A percentile compares a stretch with the other conserved stretches of the same genome.
These are phyloP conservation scores for Drosophila navojoa DNA, from an alignment of 1,140 invertebrate genomes.

Conservation along the genomic window DNA sequence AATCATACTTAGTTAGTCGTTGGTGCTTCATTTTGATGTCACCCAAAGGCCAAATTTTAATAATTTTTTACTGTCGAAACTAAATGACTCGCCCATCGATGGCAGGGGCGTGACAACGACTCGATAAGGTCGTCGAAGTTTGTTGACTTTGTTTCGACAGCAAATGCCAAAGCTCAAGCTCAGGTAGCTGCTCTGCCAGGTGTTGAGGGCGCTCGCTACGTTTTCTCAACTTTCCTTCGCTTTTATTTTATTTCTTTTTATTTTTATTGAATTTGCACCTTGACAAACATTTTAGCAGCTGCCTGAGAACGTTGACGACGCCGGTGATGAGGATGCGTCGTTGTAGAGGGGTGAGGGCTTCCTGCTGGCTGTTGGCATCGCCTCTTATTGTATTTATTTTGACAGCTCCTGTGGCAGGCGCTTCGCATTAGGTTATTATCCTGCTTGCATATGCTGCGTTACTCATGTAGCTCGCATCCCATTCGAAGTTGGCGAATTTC, in stretches of 20 bases:
- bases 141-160: conserved; percentile 37
- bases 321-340: conserved; percentile 16
- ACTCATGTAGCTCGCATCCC: conserved; percentile 38
- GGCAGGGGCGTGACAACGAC: conserved; percentile 47
- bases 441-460: conserved; percentile 37
- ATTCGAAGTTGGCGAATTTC: conserved; percentile 10
- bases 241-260: conserved; percentile 10
- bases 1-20: not conserved
- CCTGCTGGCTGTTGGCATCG: not conserved
- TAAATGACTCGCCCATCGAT: conserved; percentile 48
- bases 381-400: conserved; percentile 49
- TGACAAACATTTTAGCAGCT: conserved; percentile 53
- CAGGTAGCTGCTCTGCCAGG: not conserved
- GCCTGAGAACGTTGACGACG: conserved; percentile 9
- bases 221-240: conserved; percentile 24
- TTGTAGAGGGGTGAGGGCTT: not conserved
- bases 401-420: conserved; percentile 32
- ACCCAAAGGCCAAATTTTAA: conserved; percentile 53
- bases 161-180: conserved; percentile 36
- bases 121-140: conserved; percentile 53
- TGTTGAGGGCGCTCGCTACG: conserved; percentile 8
- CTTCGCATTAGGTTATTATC: conserved; percentile 43
- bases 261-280: conserved; percentile 58
- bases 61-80: conserved; percentile 45
- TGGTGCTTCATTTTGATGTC: conserved; percentile 41